A percentile compares a stretch with the other conserved stretches of the same genome.
Evolutionary conservation across 2,797 vertebrate species (phyloP).

Genomic region (Sebastes goodei): DNA sequence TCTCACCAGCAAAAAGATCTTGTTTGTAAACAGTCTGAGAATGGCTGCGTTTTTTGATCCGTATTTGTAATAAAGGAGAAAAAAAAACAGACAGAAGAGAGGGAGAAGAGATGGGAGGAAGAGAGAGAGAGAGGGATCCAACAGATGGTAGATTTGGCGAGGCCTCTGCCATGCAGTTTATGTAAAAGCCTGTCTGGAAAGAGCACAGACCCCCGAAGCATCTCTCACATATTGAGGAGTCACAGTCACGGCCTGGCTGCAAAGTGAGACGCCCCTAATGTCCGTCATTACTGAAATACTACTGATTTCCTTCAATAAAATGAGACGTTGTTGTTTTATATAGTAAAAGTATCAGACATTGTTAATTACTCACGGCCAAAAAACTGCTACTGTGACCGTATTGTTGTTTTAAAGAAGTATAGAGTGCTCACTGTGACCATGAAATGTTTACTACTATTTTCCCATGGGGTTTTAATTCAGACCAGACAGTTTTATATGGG

Average conservation of each 20-base stretch:
- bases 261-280: constrained; percentile 61
- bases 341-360: neutral
- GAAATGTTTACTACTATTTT: neutral
- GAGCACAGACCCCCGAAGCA: constrained; percentile 76
- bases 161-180: constrained; percentile 75
- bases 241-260: constrained; percentile 68
- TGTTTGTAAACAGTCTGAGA: constrained; percentile 70
- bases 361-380: neutral
- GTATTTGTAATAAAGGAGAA: constrained; percentile 63
- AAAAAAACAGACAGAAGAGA: constrained; percentile 37
- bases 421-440: neutral
- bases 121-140: constrained; percentile 59
- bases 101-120: constrained; percentile 37
- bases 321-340: neutral
- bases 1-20: constrained; percentile 59
- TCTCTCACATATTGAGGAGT: constrained; percentile 74
- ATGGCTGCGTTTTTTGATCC: constrained; percentile 56
- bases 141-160: constrained; percentile 83
- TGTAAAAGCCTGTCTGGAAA: constrained; percentile 79
- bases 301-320: constrained; percentile 7
- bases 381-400: neutral
- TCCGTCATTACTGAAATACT: constrained; percentile 50
- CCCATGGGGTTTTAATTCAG: neutral
- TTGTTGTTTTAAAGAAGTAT: neutral
- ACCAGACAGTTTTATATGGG: neutral